These are phyloP conservation scores for Actinia tenebrosa DNA, from an alignment of 64 coral and sea anemone genomes.

Conservation along the genomic window DNA sequence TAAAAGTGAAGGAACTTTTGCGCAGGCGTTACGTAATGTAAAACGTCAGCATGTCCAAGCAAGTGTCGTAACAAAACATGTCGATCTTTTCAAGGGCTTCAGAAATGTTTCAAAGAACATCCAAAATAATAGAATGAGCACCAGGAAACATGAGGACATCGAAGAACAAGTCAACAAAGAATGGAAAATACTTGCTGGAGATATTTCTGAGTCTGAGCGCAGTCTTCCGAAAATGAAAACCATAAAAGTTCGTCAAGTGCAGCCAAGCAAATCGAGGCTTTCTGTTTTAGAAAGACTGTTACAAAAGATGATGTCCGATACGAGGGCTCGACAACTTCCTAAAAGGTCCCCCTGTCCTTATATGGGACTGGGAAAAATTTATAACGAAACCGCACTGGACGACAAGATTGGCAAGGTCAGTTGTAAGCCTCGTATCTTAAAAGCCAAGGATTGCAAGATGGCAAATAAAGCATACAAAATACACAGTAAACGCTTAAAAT, in stretches of 20 bases:
- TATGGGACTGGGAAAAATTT: not conserved
- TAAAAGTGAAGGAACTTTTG: not conserved
- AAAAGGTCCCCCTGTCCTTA: not conserved
- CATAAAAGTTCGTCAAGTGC: not conserved
- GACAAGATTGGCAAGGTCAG: not conserved
- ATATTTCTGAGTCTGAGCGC: not conserved
- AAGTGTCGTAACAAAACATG: not conserved
- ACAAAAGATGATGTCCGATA: not conserved
- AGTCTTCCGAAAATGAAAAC: not conserved
- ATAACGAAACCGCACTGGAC: not conserved
- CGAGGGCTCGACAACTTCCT: not conserved
- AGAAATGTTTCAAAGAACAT: not conserved
- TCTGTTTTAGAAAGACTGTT: conserved; percentile 8
- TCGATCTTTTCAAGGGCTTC: not conserved
- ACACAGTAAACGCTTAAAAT: conserved; percentile 23
- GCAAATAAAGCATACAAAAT: conserved; percentile 40
- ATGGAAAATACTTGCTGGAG: not conserved
- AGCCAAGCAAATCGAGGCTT: not conserved
- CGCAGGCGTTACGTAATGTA: not conserved
- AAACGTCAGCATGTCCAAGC: not conserved
- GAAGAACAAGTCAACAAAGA: not conserved
- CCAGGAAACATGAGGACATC: not conserved
- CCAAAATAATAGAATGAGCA: not conserved
- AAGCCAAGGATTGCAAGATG: conserved; percentile 4
- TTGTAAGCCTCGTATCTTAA: conserved; percentile 3